phyloP scores from a whole-genome alignment of 2,888 invertebrate genomes.

The Nemotelus pantherinus region DNA sequence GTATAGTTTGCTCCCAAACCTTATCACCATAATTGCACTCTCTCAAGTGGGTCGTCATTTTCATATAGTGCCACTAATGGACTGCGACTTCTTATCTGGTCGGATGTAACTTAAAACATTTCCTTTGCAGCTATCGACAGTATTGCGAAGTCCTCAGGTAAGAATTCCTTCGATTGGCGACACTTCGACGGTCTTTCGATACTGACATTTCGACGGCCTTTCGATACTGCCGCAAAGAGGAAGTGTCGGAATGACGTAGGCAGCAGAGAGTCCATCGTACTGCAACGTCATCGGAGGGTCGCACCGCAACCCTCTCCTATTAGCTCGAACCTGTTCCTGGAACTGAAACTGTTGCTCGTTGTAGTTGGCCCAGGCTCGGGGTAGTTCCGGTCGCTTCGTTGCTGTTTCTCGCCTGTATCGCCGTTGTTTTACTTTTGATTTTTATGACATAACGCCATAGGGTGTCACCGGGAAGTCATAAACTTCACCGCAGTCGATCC shows the following conservation, averaged over 20 bases:
- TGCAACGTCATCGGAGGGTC: neutral
- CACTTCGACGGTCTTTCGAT: conserved; percentile 13
- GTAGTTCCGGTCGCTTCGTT: neutral
- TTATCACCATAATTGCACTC: too few relatives aligned
- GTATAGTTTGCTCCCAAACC: neutral
- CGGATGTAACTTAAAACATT: conserved; percentile 9
- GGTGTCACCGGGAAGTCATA: conserved; percentile 42
- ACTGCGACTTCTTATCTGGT: neutral
- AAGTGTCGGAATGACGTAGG: conserved; percentile 23
- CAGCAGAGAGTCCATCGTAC: conserved; percentile 5
- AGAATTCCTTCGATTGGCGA: neutral
- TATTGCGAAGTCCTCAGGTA: conserved; percentile 12
- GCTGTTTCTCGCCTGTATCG: conserved; percentile 28
- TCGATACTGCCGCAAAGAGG: conserved; percentile 2
- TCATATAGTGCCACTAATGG: neutral
- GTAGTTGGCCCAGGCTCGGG: too few relatives aligned
- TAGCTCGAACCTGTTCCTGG: conserved; percentile 28
- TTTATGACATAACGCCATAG: conserved; percentile 40
- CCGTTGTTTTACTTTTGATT: conserved; percentile 30
- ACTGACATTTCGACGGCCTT: conserved; percentile 18
- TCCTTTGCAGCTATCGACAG: conserved; percentile 6
- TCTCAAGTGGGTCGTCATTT: neutral
- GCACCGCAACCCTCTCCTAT: neutral
- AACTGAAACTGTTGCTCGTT: conserved; percentile 30
- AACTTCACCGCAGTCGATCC: conserved; percentile 26